Evolutionary conservation across 2,888 invertebrate species (phyloP), one percentile per base, ranked within the genome.

Genomic region (Metellina segmentata): DNA sequence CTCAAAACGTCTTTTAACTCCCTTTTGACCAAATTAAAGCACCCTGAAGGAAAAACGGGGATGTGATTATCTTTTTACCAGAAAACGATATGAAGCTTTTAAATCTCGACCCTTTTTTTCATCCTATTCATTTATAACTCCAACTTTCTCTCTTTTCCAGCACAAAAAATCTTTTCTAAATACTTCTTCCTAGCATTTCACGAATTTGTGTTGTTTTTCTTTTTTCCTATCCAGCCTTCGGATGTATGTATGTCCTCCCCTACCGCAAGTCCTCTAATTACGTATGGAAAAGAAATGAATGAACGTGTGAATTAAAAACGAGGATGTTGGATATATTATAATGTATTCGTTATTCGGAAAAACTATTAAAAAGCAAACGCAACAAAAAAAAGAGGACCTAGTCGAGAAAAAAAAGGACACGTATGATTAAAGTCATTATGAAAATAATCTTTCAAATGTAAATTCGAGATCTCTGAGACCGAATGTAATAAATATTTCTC

Each of bases 401-500:
- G 52, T 13, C 16, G 48, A 51, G 72, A 78, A 82, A 72, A 72
- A 90, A 74, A 61, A 85, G 75, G 75, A 75, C 79, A 87, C 77
- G 82, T 71, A 77, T 87, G 91, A 91, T 91, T 91, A 91, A 91
- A 91, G 91, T 86, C 86, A 91, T 91, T 90, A 91, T 91, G 81
- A 77, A 81, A 87, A 91, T 91, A 91, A 91, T 91, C 91, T 91
- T 86, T 91, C 91, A 87, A 82, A 91, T 91, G 91, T 87, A 91
- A 91, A 91, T 91, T 91, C 69, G 49, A 69, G 51, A 51, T 69
- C 85, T 49, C 61, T 61, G 61, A 61, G 75, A 74, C 85, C 75
- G 70, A 88, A 81, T 81, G 81, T 82, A 81, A 85, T 81, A 86
- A 91, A 78, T 86, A 81, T 81, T 81, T 71, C 53, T 61, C 72